Percentiles rank a stretch among this genome's conserved stretches.
These are phyloP conservation scores for Harpegnathos saltator DNA, from an alignment of 1,140 invertebrate species.

Conservation along the genomic window DNA sequence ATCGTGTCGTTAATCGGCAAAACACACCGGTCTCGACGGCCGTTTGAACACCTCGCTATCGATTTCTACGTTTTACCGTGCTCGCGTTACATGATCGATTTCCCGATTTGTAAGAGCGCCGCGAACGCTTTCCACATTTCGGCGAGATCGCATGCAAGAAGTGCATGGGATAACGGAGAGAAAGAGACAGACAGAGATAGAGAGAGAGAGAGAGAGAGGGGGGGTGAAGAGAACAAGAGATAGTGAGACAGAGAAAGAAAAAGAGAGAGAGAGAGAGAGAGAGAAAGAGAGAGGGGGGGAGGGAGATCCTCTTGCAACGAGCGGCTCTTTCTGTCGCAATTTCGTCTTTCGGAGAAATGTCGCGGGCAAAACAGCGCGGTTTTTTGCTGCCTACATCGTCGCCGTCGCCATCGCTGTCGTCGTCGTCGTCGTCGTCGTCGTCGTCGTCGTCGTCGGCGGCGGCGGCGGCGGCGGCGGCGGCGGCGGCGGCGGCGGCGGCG, in stretches of 20 bases:
- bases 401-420: constrained; percentile 26
- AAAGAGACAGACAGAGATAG: background rate
- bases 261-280: no score
- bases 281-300: constrained; percentile 5
- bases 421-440: background rate
- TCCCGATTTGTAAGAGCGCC: no score
- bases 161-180: background rate
- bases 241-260: constrained; percentile 15
- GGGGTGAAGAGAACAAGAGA: no score
- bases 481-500: constrained; percentile 18
- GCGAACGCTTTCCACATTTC: constrained; percentile 17
- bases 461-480: background rate
- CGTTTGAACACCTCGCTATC: no score
- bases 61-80: no score
- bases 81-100: no score
- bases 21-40: no score
- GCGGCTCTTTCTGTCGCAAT: constrained; percentile 64
- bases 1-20: no score
- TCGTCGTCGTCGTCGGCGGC: constrained; percentile 34
- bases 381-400: constrained; percentile 63
- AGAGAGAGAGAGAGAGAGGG: constrained; percentile 1
- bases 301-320: constrained; percentile 10
- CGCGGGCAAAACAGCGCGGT: constrained; percentile 68
- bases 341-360: constrained; percentile 74
- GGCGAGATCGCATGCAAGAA: background rate